A percentile compares a stretch with the other conserved stretches of the same genome.
Evolutionary conservation across 2,113 vertebrate genomes (phyloP).

Genomic region (Chionodraco myersi): DNA sequence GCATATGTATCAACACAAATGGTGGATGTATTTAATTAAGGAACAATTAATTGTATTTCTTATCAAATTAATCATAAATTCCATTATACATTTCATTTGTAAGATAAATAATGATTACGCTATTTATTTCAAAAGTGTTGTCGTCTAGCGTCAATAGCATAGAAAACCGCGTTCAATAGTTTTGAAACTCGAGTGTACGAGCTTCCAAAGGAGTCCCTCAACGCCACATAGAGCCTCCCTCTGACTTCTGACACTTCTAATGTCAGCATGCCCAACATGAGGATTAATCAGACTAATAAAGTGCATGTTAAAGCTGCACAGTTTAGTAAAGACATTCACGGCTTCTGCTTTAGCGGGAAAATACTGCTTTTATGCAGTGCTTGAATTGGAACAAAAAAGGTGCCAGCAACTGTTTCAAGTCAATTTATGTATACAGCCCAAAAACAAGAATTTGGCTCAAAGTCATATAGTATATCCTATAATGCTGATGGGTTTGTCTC

Average conservation of each 20-base stretch:
- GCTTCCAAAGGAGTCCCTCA: not conserved
- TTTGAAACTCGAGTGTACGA: not conserved
- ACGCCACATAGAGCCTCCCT: constrained; percentile 23
- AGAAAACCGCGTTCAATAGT: fast-evolving
- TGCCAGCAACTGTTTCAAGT: too few relatives aligned
- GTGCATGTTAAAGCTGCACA: not conserved
- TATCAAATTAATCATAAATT: not conserved
- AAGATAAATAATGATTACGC: not conserved
- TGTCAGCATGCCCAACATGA: not conserved
- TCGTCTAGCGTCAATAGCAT: not conserved
- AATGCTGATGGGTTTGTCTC: too few relatives aligned
- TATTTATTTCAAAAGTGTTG: not conserved
- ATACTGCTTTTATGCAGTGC: too few relatives aligned
- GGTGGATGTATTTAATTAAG: not conserved
- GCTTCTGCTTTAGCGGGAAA: not conserved
- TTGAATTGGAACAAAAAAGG: too few relatives aligned
- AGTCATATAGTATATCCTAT: too few relatives aligned
- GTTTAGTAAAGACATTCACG: fast-evolving
- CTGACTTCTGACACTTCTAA: constrained; percentile 1
- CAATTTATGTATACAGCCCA: too few relatives aligned
- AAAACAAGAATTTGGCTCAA: too few relatives aligned
- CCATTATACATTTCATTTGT: not conserved
- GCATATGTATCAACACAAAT: too few relatives aligned
- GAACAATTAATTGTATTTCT: not conserved
- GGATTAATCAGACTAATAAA: not conserved